A percentile compares a stretch with the other conserved stretches of the same genome.
phyloP scores from a whole-genome alignment of 2,888 invertebrate genomes.

The Stegophylla sp. region DNA sequence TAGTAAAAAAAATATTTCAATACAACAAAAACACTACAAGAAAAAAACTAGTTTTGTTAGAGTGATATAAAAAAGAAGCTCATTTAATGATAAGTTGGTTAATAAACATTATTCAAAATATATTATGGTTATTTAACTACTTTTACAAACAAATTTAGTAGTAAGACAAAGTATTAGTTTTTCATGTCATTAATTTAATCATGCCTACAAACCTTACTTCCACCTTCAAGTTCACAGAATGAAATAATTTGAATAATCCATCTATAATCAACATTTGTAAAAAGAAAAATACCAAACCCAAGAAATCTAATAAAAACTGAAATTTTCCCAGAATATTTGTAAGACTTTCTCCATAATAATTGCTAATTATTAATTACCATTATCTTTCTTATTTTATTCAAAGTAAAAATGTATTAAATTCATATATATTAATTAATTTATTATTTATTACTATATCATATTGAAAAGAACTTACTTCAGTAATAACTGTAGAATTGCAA shows the following conservation, averaged over 20 bases:
- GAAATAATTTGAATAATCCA: constrained; percentile 31
- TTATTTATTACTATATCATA: neutral
- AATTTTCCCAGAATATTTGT: neutral
- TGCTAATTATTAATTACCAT: neutral
- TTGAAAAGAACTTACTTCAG: constrained; percentile 49
- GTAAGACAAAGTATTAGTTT: constrained; percentile 32
- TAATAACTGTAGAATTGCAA: constrained; percentile 48
- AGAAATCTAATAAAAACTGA: neutral
- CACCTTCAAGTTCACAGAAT: constrained; percentile 53
- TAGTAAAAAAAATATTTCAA: constrained; percentile 32
- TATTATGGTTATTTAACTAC: constrained; percentile 32
- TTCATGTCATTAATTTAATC: constrained; percentile 10
- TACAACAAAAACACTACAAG: constrained; percentile 2
- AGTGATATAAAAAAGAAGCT: neutral
- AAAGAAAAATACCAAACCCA: neutral
- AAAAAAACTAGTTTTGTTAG: neutral
- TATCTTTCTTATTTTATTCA: neutral
- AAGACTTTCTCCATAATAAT: neutral
- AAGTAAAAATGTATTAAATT: neutral
- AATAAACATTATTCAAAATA: neutral
- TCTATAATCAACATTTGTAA: constrained; percentile 26
- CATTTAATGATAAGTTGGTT: constrained; percentile 16
- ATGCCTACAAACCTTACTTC: constrained; percentile 57
- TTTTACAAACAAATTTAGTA: constrained; percentile 14
- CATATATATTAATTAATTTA: neutral